phyloP scores from a whole-genome alignment of 1,140 invertebrate species.

The Lordiphosa stackelbergi region DNA sequence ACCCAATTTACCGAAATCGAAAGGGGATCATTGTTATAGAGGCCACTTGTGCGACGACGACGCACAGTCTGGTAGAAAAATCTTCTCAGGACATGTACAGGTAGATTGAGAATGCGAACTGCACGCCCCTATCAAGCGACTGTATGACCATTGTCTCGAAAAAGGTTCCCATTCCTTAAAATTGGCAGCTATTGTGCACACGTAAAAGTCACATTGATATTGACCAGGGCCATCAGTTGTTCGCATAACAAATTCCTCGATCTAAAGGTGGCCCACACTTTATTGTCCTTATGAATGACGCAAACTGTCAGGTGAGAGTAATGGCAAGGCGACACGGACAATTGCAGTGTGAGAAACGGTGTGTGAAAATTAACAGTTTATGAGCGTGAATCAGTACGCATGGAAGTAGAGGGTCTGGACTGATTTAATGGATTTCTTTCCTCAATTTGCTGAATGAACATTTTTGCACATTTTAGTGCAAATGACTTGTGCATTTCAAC shows the following conservation, averaged over 20 bases:
- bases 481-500: slow-evolving; percentile 62
- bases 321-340: slow-evolving; percentile 56
- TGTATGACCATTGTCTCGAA: slow-evolving; percentile 50
- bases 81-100: slow-evolving; percentile 63
- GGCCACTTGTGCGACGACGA: slow-evolving; percentile 58
- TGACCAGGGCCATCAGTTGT: slow-evolving; percentile 30
- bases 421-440: slow-evolving; percentile 15
- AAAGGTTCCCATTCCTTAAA: slow-evolving; percentile 35
- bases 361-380: slow-evolving; percentile 2
- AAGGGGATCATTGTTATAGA: slow-evolving; percentile 48
- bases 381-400: not conserved
- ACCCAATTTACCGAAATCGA: slow-evolving; percentile 30
- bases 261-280: slow-evolving; percentile 44
- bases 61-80: slow-evolving; percentile 60
- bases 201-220: slow-evolving; percentile 56
- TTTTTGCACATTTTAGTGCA: slow-evolving; percentile 38
- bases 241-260: slow-evolving; percentile 59
- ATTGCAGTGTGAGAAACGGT: slow-evolving; percentile 57
- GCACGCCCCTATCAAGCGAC: slow-evolving; percentile 76
- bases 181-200: slow-evolving; percentile 52
- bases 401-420: slow-evolving; percentile 7
- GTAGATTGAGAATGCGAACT: slow-evolving; percentile 49
- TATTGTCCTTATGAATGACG: slow-evolving; percentile 68
- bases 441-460: slow-evolving; percentile 41
- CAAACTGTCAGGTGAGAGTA: slow-evolving; percentile 63